These are phyloP conservation scores for Caenorhabditis remanei DNA, from an alignment of 1,140 invertebrate genomes.

Conservation along the genomic window DNA sequence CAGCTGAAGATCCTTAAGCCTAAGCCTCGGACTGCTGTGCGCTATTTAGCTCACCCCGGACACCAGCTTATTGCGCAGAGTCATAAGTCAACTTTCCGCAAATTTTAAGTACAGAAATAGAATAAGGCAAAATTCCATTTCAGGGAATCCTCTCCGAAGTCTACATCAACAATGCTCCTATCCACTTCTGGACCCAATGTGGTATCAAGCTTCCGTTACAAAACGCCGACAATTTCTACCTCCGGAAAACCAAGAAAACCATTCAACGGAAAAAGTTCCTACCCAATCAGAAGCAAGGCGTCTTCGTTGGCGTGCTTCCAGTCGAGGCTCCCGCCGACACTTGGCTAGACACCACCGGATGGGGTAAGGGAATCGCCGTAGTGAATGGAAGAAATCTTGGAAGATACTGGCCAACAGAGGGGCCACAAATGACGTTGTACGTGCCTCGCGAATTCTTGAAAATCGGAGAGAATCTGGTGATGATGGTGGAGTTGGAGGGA, in stretches of 20 bases:
- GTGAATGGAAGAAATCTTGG: constrained; percentile 66
- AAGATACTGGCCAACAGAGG: constrained; percentile 64
- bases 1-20: no score
- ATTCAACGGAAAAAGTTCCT: neutral
- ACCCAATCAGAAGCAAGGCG: constrained; percentile 41
- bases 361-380: constrained; percentile 64
- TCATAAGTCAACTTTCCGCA: no score
- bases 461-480: constrained; percentile 58
- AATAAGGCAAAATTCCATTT: neutral
- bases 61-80: no score
- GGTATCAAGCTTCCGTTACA: constrained; percentile 53
- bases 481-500: constrained; percentile 63
- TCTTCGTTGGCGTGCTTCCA: constrained; percentile 63
- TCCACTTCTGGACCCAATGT: constrained; percentile 63
- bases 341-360: constrained; percentile 63
- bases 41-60: no score
- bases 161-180: constrained; percentile 28
- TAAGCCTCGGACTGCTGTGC: no score
- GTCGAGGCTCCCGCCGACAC: constrained; percentile 57
- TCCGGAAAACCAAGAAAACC: neutral
- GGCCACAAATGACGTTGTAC: constrained; percentile 68
- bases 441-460: constrained; percentile 58
- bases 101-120: no score
- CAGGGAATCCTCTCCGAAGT: constrained; percentile 62
- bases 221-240: neutral